These are phyloP conservation scores for Lithodes maja DNA, from an alignment of 2,888 invertebrate genomes.

Conservation along the genomic window DNA sequence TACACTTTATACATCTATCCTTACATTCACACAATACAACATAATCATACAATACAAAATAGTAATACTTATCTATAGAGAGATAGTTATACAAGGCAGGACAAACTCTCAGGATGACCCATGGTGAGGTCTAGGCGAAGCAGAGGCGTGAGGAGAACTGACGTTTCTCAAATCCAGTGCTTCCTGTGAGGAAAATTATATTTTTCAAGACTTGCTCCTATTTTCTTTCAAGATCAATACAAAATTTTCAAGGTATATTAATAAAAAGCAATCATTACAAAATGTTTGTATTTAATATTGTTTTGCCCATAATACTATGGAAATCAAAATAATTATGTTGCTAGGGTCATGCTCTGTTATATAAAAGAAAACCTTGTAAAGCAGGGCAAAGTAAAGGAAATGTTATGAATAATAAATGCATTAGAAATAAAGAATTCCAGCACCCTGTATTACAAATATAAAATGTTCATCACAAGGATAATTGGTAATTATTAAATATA, in stretches of 20 bases:
- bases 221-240: neutral
- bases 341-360: neutral
- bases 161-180: too few relatives aligned
- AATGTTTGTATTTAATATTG: neutral
- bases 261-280: neutral
- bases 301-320: neutral
- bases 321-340: neutral
- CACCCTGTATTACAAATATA: neutral
- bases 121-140: too few relatives aligned
- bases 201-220: neutral
- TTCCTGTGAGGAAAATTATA: too few relatives aligned
- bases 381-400: neutral
- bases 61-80: too few relatives aligned
- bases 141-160: too few relatives aligned
- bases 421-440: neutral
- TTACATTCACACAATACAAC: too few relatives aligned
- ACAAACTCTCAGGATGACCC: too few relatives aligned
- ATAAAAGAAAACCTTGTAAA: neutral
- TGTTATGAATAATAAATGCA: neutral
- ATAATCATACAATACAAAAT: too few relatives aligned
- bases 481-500: neutral
- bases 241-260: neutral
- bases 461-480: neutral
- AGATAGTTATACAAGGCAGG: too few relatives aligned
- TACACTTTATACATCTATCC: too few relatives aligned